phyloP scores from a whole-genome alignment of 2,888 invertebrate species.

The Ochropacha duplaris region DNA sequence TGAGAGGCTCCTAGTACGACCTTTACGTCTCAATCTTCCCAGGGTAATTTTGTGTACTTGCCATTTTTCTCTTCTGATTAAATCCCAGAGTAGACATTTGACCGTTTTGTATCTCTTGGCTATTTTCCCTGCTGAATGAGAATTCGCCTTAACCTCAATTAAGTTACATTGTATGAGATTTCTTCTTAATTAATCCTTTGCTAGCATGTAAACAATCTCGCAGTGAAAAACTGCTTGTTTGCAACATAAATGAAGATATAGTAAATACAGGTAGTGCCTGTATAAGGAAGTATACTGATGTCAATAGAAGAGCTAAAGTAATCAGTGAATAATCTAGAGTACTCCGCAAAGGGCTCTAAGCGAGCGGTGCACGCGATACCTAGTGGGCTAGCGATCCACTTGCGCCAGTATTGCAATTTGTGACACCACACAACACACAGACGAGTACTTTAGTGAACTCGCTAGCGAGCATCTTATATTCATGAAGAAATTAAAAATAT shows the following conservation, averaged over 20 bases:
- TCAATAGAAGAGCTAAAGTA: not conserved
- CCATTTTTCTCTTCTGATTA: not conserved
- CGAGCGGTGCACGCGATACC: conserved; percentile 28
- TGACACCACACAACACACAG: not conserved
- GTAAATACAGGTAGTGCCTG: not conserved
- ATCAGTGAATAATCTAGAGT: conserved; percentile 12
- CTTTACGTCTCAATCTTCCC: not conserved
- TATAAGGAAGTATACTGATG: not conserved
- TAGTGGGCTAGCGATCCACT: conserved; percentile 22
- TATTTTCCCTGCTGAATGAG: not conserved
- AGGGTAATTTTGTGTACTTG: not conserved
- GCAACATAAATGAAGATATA: not conserved
- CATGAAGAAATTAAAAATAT: too few species aligned
- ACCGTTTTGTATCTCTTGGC: not conserved
- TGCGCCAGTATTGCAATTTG: conserved; percentile 13
- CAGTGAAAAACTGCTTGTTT: not conserved
- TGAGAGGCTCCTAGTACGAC: not conserved
- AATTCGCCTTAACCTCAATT: not conserved
- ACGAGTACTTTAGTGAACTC: not conserved
- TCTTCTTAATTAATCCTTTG: not conserved
- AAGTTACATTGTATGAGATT: not conserved
- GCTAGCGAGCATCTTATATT: not conserved
- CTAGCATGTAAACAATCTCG: not conserved
- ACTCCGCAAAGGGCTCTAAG: conserved; percentile 17
- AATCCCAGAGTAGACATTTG: not conserved